These are phyloP conservation scores for Chloromyia formosa DNA, from an alignment of 2,888 invertebrate genomes.

Conservation along the genomic window DNA sequence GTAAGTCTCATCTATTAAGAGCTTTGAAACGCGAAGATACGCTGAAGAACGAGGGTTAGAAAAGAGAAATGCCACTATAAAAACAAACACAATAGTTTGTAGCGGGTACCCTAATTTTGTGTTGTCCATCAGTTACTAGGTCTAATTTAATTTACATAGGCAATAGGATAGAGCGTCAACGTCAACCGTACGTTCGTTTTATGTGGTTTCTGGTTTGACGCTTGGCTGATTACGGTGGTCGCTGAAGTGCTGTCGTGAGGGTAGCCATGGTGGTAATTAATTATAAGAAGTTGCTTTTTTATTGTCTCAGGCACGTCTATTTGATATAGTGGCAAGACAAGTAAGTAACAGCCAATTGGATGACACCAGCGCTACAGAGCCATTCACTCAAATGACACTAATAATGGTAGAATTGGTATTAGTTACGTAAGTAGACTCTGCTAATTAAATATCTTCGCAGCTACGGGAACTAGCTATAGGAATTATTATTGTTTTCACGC, in stretches of 20 bases:
- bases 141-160: slow-evolving; percentile 13
- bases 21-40: neutral
- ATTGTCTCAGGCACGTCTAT: slow-evolving; percentile 29
- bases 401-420: slow-evolving; percentile 15
- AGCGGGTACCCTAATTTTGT: slow-evolving; percentile 5
- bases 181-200: too few relatives aligned
- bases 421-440: slow-evolving; percentile 18
- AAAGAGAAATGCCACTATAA: too few relatives aligned
- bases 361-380: slow-evolving; percentile 14
- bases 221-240: slow-evolving; percentile 31
- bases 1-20: too few relatives aligned
- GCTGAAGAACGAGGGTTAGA: neutral
- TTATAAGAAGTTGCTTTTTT: slow-evolving; percentile 39
- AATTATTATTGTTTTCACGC: neutral
- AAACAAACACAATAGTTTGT: too few relatives aligned
- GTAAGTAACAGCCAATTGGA: slow-evolving; percentile 34
- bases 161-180: slow-evolving; percentile 2
- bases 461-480: neutral
- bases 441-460: slow-evolving; percentile 23
- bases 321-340: slow-evolving; percentile 4
- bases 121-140: neutral
- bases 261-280: slow-evolving; percentile 38
- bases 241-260: neutral
- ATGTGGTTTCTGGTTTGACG: slow-evolving; percentile 37
- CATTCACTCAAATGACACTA: slow-evolving; percentile 35